These are phyloP conservation scores for Phenganax subtilis DNA, from an alignment of 92 coral and sea anemone genomes.

Conservation along the genomic window DNA sequence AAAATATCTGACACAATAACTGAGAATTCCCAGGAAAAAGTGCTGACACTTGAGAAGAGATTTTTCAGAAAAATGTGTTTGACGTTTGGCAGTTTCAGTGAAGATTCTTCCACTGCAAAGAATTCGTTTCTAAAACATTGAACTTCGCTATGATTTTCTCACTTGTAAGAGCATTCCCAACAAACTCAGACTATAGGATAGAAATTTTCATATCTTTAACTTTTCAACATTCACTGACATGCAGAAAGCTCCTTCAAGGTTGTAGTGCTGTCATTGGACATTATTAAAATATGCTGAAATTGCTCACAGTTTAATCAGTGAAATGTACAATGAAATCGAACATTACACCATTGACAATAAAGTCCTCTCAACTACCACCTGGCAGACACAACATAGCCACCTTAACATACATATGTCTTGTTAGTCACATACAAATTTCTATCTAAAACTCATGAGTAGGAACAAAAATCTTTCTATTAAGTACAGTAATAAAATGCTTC, in stretches of 20 bases:
- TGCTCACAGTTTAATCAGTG: not conserved
- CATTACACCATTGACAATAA: not conserved
- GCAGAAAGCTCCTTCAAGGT: no score
- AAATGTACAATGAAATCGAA: not conserved
- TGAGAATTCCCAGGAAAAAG: constrained; percentile 7
- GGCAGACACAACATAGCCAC: no score
- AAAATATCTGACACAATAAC: not conserved
- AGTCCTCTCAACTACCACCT: not conserved
- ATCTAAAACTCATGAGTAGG: not conserved
- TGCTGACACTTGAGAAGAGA: not conserved
- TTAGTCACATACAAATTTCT: not conserved
- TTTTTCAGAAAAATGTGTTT: not conserved
- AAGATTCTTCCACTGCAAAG: no score
- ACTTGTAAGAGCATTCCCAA: no score
- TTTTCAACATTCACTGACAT: no score
- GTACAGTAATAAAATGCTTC: not conserved
- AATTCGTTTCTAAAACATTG: no score
- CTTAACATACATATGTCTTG: not conserved
- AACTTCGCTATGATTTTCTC: no score
- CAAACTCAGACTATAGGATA: no score
- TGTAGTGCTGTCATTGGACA: no score
- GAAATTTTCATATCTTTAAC: no score
- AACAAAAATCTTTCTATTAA: not conserved
- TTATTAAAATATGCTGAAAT: no score
- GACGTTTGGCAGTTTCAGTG: no score